phyloP scores from a whole-genome alignment of 2,797 vertebrate genomes.

The Huso huso region DNA sequence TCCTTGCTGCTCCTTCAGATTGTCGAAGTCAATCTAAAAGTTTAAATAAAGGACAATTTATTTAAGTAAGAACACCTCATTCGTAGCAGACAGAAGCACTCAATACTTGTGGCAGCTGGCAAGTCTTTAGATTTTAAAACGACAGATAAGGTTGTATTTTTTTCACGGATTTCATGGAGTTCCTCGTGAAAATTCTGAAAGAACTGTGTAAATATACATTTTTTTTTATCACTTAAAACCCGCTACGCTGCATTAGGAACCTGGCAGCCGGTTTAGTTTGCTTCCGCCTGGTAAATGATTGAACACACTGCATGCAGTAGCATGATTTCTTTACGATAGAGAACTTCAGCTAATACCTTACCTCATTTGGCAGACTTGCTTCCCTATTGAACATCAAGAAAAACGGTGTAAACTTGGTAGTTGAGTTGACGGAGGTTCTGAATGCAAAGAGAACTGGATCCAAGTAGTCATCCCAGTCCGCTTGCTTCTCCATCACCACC shows the following conservation, averaged over 20 bases:
- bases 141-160: no score
- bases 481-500: conserved; percentile 63
- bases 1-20: conserved; percentile 46
- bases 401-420: conserved; percentile 74
- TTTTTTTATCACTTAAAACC: no score
- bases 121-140: no score
- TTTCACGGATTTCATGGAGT: no score
- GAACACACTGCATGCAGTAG: background rate
- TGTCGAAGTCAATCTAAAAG: conserved; percentile 44
- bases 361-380: conserved; percentile 52
- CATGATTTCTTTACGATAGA: background rate
- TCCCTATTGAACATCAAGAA: conserved; percentile 80
- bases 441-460: conserved; percentile 71
- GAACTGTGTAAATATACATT: no score
- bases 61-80: no score
- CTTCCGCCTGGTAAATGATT: background rate
- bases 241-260: no score
- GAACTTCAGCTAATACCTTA: conserved; percentile 23
- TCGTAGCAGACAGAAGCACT: no score
- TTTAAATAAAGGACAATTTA: no score
- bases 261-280: no score
- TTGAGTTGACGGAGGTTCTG: conserved; percentile 64
- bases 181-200: no score
- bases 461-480: conserved; percentile 73
- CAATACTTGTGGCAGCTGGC: no score